Percentiles rank a stretch among this genome's conserved stretches.
Conservation (phyloP, 2,113 vertebrate genomes). For the Eulacestoma nigropectus region DNA sequence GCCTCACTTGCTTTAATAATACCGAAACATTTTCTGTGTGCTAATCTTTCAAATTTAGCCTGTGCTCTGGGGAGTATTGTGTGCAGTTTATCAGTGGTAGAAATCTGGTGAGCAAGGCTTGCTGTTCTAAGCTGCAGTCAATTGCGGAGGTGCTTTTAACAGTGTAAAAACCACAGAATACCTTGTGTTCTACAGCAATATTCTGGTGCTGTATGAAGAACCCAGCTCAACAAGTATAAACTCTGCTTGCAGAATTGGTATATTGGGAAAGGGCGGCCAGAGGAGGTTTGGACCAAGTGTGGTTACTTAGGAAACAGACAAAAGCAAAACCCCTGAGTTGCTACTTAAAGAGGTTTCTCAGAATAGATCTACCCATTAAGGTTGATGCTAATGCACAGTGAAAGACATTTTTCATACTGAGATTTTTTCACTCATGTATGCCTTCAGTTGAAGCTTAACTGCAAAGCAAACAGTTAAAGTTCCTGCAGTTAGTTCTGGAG, state of each 20-base stretch:
- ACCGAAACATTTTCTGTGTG: background rate
- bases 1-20: background rate
- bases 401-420: background rate
- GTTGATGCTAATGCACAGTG: background rate
- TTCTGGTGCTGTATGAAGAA: background rate
- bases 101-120: background rate
- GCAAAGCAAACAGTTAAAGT: constrained; percentile 13
- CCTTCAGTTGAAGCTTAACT: constrained; percentile 62
- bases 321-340: background rate
- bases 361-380: background rate
- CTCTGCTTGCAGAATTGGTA: background rate
- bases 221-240: background rate
- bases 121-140: background rate
- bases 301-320: background rate
- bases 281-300: background rate
- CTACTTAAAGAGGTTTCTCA: background rate
- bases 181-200: background rate
- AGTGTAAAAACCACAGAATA: background rate
- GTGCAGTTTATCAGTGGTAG: background rate
- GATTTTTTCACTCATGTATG: background rate
- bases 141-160: background rate
- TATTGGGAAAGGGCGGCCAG: background rate
- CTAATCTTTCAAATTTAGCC: background rate
- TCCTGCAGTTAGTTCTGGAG: constrained; percentile 48
- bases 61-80: background rate